Percentiles rank a stretch among this genome's conserved stretches.
These are phyloP conservation scores for Neomorphus geoffroyi DNA, from an alignment of 2,797 vertebrate species.

Conservation along the genomic window DNA sequence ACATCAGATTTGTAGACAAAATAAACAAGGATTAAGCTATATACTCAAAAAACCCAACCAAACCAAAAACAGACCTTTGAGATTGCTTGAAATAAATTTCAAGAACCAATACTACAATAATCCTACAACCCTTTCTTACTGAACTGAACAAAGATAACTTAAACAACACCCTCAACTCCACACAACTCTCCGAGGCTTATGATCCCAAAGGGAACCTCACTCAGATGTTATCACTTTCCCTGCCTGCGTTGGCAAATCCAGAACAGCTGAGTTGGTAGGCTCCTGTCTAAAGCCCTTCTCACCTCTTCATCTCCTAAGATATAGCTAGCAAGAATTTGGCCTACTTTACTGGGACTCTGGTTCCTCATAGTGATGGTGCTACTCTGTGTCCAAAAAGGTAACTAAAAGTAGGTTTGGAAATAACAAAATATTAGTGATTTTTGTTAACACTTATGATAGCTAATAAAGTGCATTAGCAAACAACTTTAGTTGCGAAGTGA, in stretches of 20 bases:
- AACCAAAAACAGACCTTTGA: rapidly evolving
- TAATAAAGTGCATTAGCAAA: not conserved
- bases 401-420: not conserved
- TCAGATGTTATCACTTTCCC: not conserved
- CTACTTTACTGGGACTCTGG: rapidly evolving
- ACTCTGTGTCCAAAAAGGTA: not conserved
- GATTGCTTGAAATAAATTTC: not conserved
- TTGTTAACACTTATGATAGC: rapidly evolving
- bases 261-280: not conserved
- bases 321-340: rapidly evolving
- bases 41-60: not conserved
- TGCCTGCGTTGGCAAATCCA: not conserved
- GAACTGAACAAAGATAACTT: not conserved
- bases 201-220: rapidly evolving
- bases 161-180: not conserved
- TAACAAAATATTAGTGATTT: rapidly evolving
- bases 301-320: rapidly evolving
- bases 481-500: rapidly evolving
- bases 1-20: not conserved
- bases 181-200: rapidly evolving
- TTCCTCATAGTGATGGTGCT: rapidly evolving
- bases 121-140: rapidly evolving
- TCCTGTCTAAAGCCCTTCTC: not conserved
- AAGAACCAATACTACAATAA: not conserved
- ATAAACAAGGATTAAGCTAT: not conserved